Conservation (phyloP, 37 sponge, comb jelly and placozoan genomes). For the Ephydatia muelleri region DNA sequence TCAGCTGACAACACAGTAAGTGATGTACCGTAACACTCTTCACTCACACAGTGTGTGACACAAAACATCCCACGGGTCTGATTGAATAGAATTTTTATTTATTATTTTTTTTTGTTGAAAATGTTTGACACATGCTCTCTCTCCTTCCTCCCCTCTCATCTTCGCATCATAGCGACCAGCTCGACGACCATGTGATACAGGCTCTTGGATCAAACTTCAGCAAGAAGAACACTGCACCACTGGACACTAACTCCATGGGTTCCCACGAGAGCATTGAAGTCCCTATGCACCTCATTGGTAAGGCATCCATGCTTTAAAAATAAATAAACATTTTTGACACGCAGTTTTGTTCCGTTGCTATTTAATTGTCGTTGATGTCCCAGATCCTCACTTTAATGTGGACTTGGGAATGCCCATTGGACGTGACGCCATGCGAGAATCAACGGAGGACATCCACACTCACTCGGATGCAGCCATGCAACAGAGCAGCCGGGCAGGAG, state of each 20-base stretch:
- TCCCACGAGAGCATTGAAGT: constrained; percentile 68
- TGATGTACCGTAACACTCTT: no score
- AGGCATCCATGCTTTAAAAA: no score
- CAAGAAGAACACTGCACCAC: constrained; percentile 26
- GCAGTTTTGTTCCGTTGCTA: no score
- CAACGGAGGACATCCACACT: neutral
- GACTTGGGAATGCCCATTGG: neutral
- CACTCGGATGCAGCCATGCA: neutral
- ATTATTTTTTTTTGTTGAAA: no score
- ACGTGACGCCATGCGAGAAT: neutral
- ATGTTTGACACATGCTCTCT: no score
- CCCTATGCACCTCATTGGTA: neutral
- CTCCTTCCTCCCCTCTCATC: no score
- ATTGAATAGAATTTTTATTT: no score
- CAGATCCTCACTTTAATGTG: neutral
- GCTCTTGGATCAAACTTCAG: neutral
- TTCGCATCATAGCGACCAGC: neutral
- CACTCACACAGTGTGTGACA: no score
- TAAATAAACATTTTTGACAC: no score
- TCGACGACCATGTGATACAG: neutral
- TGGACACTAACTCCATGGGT: constrained; percentile 79
- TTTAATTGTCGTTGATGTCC: neutral
- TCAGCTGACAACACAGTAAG: neutral
- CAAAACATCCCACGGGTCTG: no score
- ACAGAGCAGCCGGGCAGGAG: neutral